Evolutionary conservation across 2,797 vertebrate species (phyloP).

Genomic region (Rhabdomys pumilio): DNA sequence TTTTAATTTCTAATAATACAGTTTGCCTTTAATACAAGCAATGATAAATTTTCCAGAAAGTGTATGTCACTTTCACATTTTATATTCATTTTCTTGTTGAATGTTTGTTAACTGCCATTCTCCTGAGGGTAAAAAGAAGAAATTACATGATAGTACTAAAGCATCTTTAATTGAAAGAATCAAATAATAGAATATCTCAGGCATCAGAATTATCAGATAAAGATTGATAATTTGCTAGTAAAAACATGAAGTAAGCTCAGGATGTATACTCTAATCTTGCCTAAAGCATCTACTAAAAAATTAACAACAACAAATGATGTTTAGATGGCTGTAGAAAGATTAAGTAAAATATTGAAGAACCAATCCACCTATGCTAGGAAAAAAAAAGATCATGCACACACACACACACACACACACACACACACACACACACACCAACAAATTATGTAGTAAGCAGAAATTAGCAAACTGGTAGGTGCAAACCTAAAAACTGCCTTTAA

Average conservation of each 20-base stretch:
- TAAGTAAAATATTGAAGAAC: background rate
- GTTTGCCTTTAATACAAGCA: background rate
- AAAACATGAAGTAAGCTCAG: background rate
- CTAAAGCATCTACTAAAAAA: background rate
- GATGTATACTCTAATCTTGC: background rate
- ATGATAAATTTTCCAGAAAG: constrained; percentile 9
- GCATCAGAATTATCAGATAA: background rate
- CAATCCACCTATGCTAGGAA: background rate
- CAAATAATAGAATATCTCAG: background rate
- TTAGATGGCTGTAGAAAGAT: background rate
- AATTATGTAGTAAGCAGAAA: constrained; percentile 31
- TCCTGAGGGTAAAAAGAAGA: background rate
- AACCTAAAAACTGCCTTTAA: background rate
- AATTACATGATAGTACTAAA: background rate
- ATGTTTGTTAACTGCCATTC: background rate
- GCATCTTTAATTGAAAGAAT: background rate
- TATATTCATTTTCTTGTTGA: background rate
- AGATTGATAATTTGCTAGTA: background rate
- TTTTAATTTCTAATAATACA: background rate
- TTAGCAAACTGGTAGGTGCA: background rate
- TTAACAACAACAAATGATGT: background rate
- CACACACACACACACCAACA: too few species aligned
- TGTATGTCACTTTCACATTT: background rate
- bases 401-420: too few species aligned
- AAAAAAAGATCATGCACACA: background rate